Percentiles rank a stretch among this genome's conserved stretches.
phyloP scores from a whole-genome alignment of 2,888 invertebrate genomes.

The Thera britannica region DNA sequence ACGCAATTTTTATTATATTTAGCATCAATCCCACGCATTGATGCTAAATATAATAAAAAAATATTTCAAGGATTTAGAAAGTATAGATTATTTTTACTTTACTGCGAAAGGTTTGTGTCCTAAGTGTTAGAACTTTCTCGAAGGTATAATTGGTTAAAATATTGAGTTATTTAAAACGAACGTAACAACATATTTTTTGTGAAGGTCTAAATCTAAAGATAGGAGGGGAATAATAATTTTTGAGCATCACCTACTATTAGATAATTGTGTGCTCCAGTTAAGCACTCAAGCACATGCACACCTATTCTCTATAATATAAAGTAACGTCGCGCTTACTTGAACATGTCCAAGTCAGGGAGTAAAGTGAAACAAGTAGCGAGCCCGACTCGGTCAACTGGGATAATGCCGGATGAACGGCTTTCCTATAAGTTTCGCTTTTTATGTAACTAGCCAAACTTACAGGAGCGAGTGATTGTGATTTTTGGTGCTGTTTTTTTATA shows the following conservation, averaged over 20 bases:
- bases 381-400: conserved; percentile 30
- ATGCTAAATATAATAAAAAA: too few species aligned
- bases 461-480: neutral
- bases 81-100: neutral
- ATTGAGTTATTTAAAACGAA: too few species aligned
- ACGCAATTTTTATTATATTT: neutral
- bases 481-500: neutral
- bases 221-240: too few species aligned
- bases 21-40: too few species aligned
- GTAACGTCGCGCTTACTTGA: conserved; percentile 29
- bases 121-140: too few species aligned
- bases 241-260: too few species aligned
- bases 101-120: too few species aligned
- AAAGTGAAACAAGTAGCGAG: conserved; percentile 29
- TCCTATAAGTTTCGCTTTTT: conserved; percentile 24
- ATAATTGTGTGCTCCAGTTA: neutral
- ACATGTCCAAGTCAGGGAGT: conserved; percentile 31
- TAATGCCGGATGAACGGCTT: conserved; percentile 28
- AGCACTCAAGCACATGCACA: neutral
- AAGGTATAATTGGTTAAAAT: too few species aligned
- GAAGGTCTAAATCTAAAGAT: too few species aligned
- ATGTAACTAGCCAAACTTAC: neutral
- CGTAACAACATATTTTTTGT: too few species aligned
- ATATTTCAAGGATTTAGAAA: neutral
- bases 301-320: neutral